Conservation (phyloP, 92 coral and sea anemone species). For the Palythoa grandiflora region DNA sequence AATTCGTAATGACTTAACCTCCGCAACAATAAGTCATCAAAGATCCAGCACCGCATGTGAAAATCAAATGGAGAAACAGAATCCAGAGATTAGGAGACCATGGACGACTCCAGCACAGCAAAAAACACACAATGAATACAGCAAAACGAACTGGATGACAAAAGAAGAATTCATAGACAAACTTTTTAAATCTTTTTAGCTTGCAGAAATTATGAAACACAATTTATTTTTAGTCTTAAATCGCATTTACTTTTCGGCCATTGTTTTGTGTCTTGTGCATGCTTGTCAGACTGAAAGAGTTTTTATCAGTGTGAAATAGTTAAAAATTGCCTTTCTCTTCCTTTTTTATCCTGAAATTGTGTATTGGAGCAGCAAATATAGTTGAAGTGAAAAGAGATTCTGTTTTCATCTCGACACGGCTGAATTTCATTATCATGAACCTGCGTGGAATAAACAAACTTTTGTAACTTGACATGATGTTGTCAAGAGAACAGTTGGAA, state of each 20-base stretch:
- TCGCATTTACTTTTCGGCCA: too few relatives aligned
- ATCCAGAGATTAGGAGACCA: background rate
- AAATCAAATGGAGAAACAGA: background rate
- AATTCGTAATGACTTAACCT: background rate
- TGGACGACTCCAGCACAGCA: constrained; percentile 35
- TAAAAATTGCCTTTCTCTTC: too few relatives aligned
- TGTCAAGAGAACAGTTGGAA: background rate
- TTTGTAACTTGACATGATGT: background rate
- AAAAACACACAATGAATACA: background rate
- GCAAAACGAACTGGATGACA: constrained; percentile 68
- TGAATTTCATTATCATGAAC: background rate
- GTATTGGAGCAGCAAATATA: too few relatives aligned
- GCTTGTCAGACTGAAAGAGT: too few relatives aligned
- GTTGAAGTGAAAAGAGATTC: too few relatives aligned
- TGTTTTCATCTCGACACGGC: background rate
- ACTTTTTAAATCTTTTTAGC: constrained; percentile 58
- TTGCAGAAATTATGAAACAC: background rate
- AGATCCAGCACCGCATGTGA: constrained; percentile 2
- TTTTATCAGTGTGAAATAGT: too few relatives aligned
- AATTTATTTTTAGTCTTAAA: background rate
- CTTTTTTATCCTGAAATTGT: too few relatives aligned
- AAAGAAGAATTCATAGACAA: constrained; percentile 73
- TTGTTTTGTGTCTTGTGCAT: too few relatives aligned
- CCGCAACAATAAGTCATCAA: background rate
- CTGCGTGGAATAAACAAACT: background rate